Conservation (phyloP, 2,888 invertebrate genomes). For the Shargacucullia verbasci region DNA sequence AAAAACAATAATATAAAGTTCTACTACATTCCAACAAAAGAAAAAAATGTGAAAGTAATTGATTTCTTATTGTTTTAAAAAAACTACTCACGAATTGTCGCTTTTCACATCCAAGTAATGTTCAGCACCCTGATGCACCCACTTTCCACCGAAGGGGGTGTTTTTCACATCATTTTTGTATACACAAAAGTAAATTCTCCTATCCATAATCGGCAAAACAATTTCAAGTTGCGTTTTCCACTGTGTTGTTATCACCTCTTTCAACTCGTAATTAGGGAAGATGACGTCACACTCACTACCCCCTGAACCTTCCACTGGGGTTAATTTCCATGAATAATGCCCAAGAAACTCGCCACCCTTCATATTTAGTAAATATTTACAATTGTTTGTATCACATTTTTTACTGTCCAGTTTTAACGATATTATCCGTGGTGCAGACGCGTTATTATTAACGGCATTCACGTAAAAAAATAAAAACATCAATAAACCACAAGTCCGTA, state of each 20-base stretch:
- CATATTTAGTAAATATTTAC: conserved; percentile 85
- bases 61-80: background rate
- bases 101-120: conserved; percentile 76
- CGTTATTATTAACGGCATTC: conserved; percentile 61
- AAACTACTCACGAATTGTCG: conserved; percentile 58
- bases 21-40: too few species aligned
- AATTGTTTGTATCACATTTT: conserved; percentile 70
- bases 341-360: conserved; percentile 80
- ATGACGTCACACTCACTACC: conserved; percentile 77
- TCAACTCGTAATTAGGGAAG: conserved; percentile 79
- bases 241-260: conserved; percentile 72
- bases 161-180: conserved; percentile 66
- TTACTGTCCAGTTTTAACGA: conserved; percentile 69
- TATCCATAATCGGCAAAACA: conserved; percentile 65
- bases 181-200: conserved; percentile 78
- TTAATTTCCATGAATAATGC: conserved; percentile 82
- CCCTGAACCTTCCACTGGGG: conserved; percentile 68
- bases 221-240: conserved; percentile 72
- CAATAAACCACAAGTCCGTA: conserved; percentile 87
- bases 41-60: background rate
- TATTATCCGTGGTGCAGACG: conserved; percentile 70
- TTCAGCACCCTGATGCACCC: conserved; percentile 87
- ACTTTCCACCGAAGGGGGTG: conserved; percentile 73
- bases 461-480: conserved; percentile 73
- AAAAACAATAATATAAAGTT: too few species aligned